Percentiles rank a stretch among this genome's conserved stretches.
Evolutionary conservation across 2,888 invertebrate species (phyloP).

Genomic region (Junonia oenone): DNA sequence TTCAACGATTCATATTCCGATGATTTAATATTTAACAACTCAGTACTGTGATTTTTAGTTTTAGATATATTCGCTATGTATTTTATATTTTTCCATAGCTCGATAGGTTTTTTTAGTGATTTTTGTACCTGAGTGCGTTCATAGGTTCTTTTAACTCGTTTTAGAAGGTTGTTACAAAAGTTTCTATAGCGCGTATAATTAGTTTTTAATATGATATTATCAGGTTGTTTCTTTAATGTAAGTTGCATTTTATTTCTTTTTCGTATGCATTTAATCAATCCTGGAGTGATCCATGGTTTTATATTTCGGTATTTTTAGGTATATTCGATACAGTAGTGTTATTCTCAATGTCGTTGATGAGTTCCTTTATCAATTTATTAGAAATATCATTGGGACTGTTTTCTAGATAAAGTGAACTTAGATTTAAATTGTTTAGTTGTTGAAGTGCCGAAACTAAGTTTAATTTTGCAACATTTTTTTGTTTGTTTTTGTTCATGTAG

Average conservation of each 20-base stretch:
- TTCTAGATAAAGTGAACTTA: neutral
- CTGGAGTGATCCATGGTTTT: neutral
- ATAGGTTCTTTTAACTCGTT: slow-evolving; percentile 25
- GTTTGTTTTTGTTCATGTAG: no score
- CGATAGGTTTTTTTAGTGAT: slow-evolving; percentile 1
- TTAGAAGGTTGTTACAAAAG: slow-evolving; percentile 29
- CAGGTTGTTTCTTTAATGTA: slow-evolving; percentile 12
- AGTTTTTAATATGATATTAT: slow-evolving; percentile 13
- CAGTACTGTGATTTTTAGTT: neutral
- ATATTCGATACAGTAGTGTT: slow-evolving; percentile 12
- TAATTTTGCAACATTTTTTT: neutral
- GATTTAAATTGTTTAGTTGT: neutral
- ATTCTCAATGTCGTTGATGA: slow-evolving; percentile 3
- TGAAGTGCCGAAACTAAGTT: neutral
- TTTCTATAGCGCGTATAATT: slow-evolving; percentile 31
- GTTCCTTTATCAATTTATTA: neutral
- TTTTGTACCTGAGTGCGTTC: slow-evolving; percentile 17
- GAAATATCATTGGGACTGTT: neutral
- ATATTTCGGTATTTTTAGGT: neutral
- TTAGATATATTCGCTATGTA: neutral
- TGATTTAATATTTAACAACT: no score
- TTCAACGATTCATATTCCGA: no score
- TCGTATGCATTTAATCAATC: slow-evolving; percentile 24
- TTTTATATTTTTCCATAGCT: slow-evolving; percentile 6
- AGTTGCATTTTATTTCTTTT: slow-evolving; percentile 25